phyloP scores from a whole-genome alignment of 1,140 invertebrate species.

The Saccostrea glomerata region DNA sequence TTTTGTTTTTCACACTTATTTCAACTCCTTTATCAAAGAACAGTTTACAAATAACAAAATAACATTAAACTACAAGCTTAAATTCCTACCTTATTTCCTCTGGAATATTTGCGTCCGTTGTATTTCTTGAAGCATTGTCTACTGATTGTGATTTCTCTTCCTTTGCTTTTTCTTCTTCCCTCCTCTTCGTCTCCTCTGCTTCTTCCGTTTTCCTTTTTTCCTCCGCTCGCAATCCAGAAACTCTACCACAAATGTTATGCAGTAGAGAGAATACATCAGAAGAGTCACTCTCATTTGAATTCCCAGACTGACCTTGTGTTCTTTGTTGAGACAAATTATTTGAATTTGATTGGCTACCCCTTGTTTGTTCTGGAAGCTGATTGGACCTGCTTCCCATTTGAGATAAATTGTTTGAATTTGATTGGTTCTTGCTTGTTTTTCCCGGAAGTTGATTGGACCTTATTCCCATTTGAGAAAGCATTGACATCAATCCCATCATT shows the following conservation, averaged over 20 bases:
- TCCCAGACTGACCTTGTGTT: background rate
- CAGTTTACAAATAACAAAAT: too few species aligned
- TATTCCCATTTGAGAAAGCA: constrained; percentile 9
- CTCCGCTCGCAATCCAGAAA: background rate
- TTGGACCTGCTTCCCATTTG: too few species aligned
- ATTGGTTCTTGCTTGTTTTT: background rate
- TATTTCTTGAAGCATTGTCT: background rate
- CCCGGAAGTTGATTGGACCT: background rate
- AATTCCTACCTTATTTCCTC: constrained; percentile 1
- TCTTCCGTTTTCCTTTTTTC: background rate
- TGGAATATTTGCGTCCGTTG: background rate
- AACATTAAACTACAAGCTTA: too few species aligned
- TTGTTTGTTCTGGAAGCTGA: too few species aligned
- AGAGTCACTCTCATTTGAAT: background rate
- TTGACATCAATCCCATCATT: constrained; percentile 19
- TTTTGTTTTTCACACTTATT: too few species aligned
- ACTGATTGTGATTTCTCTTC: background rate
- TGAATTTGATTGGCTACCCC: background rate
- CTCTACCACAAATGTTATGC: constrained; percentile 9
- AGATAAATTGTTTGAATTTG: too few species aligned
- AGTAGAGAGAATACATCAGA: background rate
- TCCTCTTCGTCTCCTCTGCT: background rate
- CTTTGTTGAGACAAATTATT: background rate
- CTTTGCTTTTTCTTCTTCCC: background rate
- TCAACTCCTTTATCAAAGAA: too few species aligned